A percentile compares a stretch with the other conserved stretches of the same genome.
These are phyloP conservation scores for Lagenorhynchus albirostris DNA, from an alignment of 2,113 vertebrate species.

Conservation along the genomic window DNA sequence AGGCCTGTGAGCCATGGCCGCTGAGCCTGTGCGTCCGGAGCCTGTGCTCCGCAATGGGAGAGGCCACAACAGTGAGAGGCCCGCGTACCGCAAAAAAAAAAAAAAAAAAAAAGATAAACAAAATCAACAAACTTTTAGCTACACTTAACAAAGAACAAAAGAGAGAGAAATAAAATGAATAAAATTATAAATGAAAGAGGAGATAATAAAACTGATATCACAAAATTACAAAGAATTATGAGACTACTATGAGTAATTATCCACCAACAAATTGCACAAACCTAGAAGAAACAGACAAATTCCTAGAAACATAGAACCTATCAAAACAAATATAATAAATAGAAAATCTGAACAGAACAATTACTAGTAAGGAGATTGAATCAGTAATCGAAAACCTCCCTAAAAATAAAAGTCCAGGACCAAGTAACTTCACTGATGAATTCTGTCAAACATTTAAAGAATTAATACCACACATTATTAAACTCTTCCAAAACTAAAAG, in stretches of 20 bases:
- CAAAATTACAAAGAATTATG: background rate
- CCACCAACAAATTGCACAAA: background rate
- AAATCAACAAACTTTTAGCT: background rate
- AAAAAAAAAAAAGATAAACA: background rate
- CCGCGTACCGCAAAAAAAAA: no score
- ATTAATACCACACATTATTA: background rate
- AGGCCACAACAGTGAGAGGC: no score
- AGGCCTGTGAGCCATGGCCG: no score
- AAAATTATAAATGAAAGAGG: background rate
- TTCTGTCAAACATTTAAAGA: background rate
- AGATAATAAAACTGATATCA: background rate
- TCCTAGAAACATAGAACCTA: no score
- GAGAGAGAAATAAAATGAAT: background rate
- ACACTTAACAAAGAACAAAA: background rate
- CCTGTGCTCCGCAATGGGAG: no score
- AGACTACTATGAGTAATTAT: background rate
- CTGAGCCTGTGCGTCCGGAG: no score
- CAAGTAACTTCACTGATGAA: background rate
- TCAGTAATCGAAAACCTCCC: background rate
- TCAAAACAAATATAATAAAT: no score
- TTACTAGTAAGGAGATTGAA: background rate
- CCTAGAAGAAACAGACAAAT: background rate
- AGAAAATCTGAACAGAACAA: no score
- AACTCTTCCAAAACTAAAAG: background rate
- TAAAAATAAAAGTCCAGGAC: background rate